These are phyloP conservation scores for Mylabris sibirica DNA, from an alignment of 2,888 invertebrate genomes.

Conservation along the genomic window DNA sequence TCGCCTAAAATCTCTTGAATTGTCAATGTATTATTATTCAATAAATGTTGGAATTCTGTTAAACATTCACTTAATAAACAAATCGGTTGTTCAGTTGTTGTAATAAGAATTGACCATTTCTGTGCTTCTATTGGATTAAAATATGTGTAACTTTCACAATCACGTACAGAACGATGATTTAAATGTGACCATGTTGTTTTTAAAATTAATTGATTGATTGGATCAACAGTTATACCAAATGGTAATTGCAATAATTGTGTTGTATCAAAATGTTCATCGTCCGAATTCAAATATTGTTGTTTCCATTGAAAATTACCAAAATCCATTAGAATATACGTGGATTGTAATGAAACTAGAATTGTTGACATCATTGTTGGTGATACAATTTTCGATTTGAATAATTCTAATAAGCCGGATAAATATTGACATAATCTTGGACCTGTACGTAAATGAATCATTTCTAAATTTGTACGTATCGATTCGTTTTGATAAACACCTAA, in stretches of 20 bases:
- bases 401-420: conserved; percentile 80
- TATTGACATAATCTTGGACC: conserved; percentile 83
- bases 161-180: conserved; percentile 85
- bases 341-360: conserved; percentile 76
- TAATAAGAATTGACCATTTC: conserved; percentile 76
- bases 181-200: conserved; percentile 88
- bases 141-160: conserved; percentile 87
- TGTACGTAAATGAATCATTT: conserved; percentile 85
- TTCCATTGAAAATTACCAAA: conserved; percentile 69
- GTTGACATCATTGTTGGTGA: conserved; percentile 68
- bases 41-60: conserved; percentile 73
- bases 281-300: conserved; percentile 66
- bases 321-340: conserved; percentile 70
- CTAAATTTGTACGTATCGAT: conserved; percentile 82
- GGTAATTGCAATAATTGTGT: conserved; percentile 71
- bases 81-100: conserved; percentile 72
- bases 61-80: conserved; percentile 82
- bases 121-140: conserved; percentile 85
- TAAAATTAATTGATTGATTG: conserved; percentile 77
- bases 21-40: conserved; percentile 64
- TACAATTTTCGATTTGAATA: conserved; percentile 92
- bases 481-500: conserved; percentile 80
- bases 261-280: conserved; percentile 65
- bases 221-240: conserved; percentile 85
- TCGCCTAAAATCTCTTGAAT: conserved; percentile 67